phyloP scores from a whole-genome alignment of 2,113 vertebrate species.

The Axis porcinus region DNA sequence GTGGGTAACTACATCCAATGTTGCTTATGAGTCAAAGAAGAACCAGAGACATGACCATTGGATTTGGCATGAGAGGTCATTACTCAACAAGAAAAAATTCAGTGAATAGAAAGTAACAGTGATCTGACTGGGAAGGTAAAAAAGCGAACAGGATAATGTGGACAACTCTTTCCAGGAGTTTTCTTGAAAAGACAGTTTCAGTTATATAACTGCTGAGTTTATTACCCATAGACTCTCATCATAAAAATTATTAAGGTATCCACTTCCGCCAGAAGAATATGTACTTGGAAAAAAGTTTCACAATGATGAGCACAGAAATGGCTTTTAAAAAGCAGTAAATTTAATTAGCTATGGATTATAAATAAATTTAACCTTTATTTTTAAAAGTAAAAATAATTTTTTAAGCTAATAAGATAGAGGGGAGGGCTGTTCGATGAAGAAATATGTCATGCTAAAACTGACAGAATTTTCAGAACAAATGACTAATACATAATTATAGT shows the following conservation, averaged over 20 bases:
- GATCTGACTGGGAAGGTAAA: background rate
- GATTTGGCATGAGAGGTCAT: background rate
- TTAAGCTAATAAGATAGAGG: conserved; percentile 43
- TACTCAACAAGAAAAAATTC: background rate
- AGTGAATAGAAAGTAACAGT: background rate
- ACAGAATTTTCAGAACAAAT: conserved; percentile 54
- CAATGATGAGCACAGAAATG: background rate
- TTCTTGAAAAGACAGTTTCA: background rate
- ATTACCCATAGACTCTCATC: background rate
- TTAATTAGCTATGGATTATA: conserved; percentile 52
- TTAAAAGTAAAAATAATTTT: conserved; percentile 47
- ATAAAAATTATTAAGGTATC: background rate
- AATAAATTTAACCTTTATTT: conserved; percentile 58
- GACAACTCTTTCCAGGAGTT: background rate
- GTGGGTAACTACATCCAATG: background rate
- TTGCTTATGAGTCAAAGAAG: background rate
- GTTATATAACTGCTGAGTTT: background rate
- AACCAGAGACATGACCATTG: background rate
- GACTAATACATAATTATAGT: conserved; percentile 57
- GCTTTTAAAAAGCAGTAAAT: conserved; percentile 1
- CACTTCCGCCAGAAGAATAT: background rate
- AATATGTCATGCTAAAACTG: conserved; percentile 25
- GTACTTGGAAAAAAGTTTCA: background rate
- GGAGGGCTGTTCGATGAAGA: conserved; percentile 1
- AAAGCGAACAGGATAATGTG: background rate